Evolutionary conservation across 2,797 vertebrate species (phyloP).

Genomic region (Sebastes itinus): DNA sequence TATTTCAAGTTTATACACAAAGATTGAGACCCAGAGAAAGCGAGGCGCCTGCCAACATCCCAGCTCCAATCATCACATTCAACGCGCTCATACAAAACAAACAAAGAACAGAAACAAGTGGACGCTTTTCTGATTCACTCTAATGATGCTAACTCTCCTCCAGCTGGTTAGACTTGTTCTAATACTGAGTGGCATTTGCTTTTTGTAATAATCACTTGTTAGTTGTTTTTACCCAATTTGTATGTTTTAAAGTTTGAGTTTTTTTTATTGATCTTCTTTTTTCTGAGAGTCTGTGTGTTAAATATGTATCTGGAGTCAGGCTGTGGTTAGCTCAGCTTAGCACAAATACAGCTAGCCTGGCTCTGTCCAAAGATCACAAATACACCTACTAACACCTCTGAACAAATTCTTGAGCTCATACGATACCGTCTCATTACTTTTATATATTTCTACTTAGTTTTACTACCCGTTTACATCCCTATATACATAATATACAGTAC

Average conservation of each 20-base stretch:
- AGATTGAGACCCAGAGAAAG: slow-evolving; percentile 3
- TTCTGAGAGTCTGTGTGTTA: background rate
- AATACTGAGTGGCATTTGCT: background rate
- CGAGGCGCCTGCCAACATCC: slow-evolving; percentile 15
- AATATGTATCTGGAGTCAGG: background rate
- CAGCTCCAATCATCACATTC: background rate
- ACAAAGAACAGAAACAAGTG: slow-evolving; percentile 7
- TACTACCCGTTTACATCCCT: background rate
- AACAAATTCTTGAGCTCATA: no score
- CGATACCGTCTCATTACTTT: background rate
- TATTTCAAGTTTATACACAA: slow-evolving; percentile 61
- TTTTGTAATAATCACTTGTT: background rate
- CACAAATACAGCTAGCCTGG: background rate
- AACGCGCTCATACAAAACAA: background rate
- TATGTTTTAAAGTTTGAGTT: background rate
- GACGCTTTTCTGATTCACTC: background rate
- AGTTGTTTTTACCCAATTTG: background rate
- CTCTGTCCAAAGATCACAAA: background rate
- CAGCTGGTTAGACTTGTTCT: background rate
- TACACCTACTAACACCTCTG: background rate
- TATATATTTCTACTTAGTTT: background rate
- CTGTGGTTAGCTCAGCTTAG: background rate
- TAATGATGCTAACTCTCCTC: background rate
- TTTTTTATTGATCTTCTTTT: background rate
- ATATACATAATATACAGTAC: background rate